These are phyloP conservation scores for Otolemur garnettii DNA, from an alignment of 2,113 vertebrate genomes.

Conservation along the genomic window DNA sequence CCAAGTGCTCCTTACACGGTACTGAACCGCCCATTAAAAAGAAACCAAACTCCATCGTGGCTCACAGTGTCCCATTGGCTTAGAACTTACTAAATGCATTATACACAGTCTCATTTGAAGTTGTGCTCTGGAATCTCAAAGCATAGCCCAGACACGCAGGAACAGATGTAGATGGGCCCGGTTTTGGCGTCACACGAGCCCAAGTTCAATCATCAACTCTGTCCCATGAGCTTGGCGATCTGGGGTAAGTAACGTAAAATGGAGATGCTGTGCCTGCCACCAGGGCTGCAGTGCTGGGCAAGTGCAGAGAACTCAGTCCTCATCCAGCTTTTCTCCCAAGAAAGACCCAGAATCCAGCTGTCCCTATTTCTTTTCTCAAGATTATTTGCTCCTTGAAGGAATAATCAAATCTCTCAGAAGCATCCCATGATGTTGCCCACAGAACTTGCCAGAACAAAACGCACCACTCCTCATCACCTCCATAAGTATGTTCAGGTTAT, in stretches of 20 bases:
- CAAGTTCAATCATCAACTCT: neutral
- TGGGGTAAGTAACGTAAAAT: neutral
- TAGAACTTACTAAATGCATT: neutral
- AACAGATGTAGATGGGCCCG: neutral
- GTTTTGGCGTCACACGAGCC: neutral
- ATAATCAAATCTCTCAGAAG: neutral
- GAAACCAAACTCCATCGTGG: neutral
- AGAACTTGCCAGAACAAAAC: slow-evolving; percentile 34
- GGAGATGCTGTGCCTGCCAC: neutral
- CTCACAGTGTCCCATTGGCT: neutral
- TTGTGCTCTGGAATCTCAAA: neutral
- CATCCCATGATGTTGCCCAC: neutral
- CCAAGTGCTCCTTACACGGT: neutral
- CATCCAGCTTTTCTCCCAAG: neutral
- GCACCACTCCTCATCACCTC: neutral
- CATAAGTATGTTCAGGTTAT: neutral
- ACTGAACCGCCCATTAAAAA: neutral
- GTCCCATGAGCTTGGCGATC: neutral
- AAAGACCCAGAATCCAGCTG: neutral
- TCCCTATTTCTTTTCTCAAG: neutral
- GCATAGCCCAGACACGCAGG: neutral
- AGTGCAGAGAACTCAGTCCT: neutral
- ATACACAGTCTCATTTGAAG: neutral
- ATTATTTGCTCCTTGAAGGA: neutral
- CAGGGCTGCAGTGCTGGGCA: neutral